Conservation (phyloP, 2,797 vertebrate genomes). For the Ciconia nigra region DNA sequence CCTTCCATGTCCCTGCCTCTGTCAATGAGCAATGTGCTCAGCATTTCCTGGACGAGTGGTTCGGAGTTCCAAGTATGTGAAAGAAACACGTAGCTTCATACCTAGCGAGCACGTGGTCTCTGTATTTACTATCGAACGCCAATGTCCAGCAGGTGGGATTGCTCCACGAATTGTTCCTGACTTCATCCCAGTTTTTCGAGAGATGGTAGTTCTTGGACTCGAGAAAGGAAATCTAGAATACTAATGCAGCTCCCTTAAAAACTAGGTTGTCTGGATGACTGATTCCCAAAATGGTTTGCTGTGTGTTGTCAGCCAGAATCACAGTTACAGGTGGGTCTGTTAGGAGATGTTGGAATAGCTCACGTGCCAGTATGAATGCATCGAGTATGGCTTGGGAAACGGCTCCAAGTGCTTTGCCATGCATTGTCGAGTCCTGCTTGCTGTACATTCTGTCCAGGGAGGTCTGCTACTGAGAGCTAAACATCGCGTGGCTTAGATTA, state of each 20-base stretch:
- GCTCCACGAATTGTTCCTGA: not conserved
- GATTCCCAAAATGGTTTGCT: not conserved
- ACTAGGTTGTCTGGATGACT: not conserved
- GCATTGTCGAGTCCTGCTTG: not conserved
- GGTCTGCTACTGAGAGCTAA: not conserved
- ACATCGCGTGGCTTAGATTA: rapidly evolving
- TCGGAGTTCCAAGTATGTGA: not conserved
- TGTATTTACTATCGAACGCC: rapidly evolving
- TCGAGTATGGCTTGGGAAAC: rapidly evolving
- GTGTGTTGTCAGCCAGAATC: rapidly evolving
- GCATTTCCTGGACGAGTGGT: too few species aligned
- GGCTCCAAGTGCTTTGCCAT: rapidly evolving
- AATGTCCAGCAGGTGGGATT: not conserved
- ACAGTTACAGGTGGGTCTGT: rapidly evolving
- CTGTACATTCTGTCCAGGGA: not conserved
- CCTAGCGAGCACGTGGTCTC: rapidly evolving
- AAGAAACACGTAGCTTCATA: rapidly evolving
- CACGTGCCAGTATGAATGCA: rapidly evolving
- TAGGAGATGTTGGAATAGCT: not conserved
- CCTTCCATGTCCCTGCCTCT: not conserved
- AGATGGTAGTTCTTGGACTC: not conserved
- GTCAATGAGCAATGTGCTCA: rapidly evolving
- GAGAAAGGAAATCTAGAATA: not conserved
- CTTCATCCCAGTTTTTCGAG: not conserved
- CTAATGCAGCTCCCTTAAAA: not conserved